phyloP scores from a whole-genome alignment of 2,113 vertebrate species.

The Isichthys henryi region DNA sequence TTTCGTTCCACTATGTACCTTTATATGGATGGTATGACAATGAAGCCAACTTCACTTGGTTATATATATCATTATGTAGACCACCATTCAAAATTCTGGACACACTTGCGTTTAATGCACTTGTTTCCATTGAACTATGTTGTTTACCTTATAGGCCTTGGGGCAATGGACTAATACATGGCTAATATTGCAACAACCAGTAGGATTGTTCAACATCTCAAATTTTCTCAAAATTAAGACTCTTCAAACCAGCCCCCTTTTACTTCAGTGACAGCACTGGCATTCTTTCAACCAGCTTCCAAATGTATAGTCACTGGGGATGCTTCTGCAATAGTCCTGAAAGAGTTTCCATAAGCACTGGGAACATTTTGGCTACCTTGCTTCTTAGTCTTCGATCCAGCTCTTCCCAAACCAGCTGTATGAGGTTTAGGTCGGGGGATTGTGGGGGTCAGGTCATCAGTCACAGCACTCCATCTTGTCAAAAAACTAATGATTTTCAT shows the following conservation, averaged over 20 bases:
- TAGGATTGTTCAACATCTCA: neutral
- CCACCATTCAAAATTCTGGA: neutral
- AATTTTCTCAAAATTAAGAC: neutral
- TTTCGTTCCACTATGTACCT: neutral
- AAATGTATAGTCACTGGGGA: neutral
- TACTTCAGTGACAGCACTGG: neutral
- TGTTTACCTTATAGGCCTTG: neutral
- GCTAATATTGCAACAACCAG: neutral
- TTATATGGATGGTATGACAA: neutral
- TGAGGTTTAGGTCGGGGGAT: neutral
- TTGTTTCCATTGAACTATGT: neutral
- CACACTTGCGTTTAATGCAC: neutral
- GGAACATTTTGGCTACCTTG: neutral
- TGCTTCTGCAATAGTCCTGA: neutral
- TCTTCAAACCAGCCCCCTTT: neutral
- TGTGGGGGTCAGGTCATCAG: no score
- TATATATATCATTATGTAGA: neutral
- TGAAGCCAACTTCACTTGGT: neutral
- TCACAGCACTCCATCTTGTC: no score
- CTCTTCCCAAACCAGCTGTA: neutral
- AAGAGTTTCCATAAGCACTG: neutral
- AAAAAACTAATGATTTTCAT: neutral
- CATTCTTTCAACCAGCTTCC: neutral
- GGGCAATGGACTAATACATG: neutral
- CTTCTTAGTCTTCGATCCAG: neutral